Evolutionary conservation across 2,797 vertebrate species (phyloP), one percentile per base, ranked within the genome.

Genomic region (Lacerta viridis): DNA sequence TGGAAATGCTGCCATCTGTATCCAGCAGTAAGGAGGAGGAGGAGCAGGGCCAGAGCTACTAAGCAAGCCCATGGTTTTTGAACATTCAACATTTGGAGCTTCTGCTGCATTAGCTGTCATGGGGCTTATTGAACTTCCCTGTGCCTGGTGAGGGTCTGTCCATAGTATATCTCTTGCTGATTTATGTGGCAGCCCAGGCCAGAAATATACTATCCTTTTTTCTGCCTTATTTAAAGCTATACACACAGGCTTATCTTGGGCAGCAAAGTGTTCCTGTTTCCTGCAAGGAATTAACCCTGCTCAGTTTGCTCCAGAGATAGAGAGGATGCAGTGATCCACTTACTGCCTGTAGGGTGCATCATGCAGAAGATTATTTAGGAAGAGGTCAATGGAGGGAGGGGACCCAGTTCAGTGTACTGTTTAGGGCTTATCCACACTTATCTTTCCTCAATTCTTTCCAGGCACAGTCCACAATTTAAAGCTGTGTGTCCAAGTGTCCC

Each of bases 151-250:
- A 84, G 27, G 50, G 39, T 66, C 75, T 85, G 10, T 71, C 41
- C 39, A 64, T 61, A 83, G 80, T 88, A 66, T 93, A 66, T 11
- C 90, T 93, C 83, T 66, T 10, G 2, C 7, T 91, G 91, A 93
- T 94, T 93, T 93, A 90, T 91, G 85, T 85, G 80, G 64, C 86
- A 91, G 0, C 25, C 36, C 86, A 46, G 76, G 88, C 91, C 89
- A 91, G 91, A 92, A 93, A 90, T 85, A 88, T 71, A 23, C 36
- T n/a, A 72, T 76, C 77, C 69, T 78, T 33, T 29, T 72, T 80
- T 0, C 11, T 89, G 66, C 74, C 7, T 41, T 78, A 55, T 36
- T 94, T 92, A 91, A 92, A 50, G 15, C 64, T 66, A 83, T 74
- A 87, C 41, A 59, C 27, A 41, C 90, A 87, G 78, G 10, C 23